Evolutionary conservation across 2,797 vertebrate species (phyloP), one percentile per base, ranked within the genome.

Genomic region (Balearica regulorum): DNA sequence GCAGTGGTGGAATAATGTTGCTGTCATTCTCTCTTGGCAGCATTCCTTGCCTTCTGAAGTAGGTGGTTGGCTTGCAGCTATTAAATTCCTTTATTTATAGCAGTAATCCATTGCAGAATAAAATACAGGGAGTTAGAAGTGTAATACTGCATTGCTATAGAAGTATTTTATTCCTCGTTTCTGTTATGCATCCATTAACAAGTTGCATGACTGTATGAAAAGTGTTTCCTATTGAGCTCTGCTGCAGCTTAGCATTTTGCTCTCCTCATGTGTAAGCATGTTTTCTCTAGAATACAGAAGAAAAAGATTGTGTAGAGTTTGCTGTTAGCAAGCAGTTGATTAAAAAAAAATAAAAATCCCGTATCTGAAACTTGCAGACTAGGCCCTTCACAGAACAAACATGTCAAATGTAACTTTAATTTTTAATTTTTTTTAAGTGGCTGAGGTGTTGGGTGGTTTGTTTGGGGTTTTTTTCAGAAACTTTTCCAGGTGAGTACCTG

Each of bases 61-160:
- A 95, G 90, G 76, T 83, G 70, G 49, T 82, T 95, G 82, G 84
- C 79, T 85, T 94, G 66, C 78, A 91, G 85, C 78, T 96, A 54
- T 88, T 92, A 70, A 73, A 81, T 91, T 89, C 83, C 35, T 85
- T 80, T 86, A 92, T 92, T 94, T 95, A 85, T 87, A 87, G 68
- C 77, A 82, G 33, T 85, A 82, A 84, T 86, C 85, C 88, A 71
- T 79, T 92, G 71, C 60, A 65, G 61, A 80, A 69, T 58, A 60
- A 89, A 89, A 91, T n/a, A 72, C 33, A 65, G 77, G 26, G 37
- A 80, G 21, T 76, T 85, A 65, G 19, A 51, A 81, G 70, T 57
- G 22, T 22, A 72, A 24, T 35, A 37, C 19, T 84, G 48, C 19
- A 19, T 84, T 82, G 65, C 60, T 87, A 5, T 68, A 64, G 48